phyloP scores from a whole-genome alignment of 2,797 vertebrate genomes.

The Thalassophryne amazonica region DNA sequence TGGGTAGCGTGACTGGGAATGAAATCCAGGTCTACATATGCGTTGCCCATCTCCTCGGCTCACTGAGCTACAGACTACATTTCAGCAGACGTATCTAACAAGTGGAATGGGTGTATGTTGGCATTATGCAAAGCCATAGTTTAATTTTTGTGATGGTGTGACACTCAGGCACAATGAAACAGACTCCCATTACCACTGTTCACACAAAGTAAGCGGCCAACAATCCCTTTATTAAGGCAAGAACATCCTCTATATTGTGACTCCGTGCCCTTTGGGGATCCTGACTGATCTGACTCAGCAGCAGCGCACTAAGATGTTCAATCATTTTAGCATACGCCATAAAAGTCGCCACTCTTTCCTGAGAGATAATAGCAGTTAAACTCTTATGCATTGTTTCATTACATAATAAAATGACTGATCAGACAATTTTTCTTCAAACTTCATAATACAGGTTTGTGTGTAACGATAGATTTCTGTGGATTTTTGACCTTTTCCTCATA shows the following conservation, averaged over 20 bases:
- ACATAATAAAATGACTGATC: constrained; percentile 1
- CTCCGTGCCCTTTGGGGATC: constrained; percentile 15
- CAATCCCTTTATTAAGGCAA: constrained; percentile 12
- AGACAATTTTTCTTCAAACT: background rate
- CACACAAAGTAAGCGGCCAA: background rate
- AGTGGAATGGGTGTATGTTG: no score
- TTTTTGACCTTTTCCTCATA: constrained; percentile 4
- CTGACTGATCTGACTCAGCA: constrained; percentile 33
- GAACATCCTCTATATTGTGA: constrained; percentile 11
- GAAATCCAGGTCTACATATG: no score
- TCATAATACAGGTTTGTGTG: background rate
- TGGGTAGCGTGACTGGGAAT: no score
- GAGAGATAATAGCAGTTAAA: background rate
- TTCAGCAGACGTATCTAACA: no score
- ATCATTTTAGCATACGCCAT: constrained; percentile 4
- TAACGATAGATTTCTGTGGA: background rate
- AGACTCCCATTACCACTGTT: no score
- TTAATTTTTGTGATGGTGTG: no score
- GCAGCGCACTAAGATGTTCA: background rate
- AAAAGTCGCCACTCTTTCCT: background rate
- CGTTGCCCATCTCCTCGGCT: no score
- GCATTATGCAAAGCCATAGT: no score
- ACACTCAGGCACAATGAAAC: no score
- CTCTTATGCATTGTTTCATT: background rate
- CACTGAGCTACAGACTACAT: no score